phyloP scores from a whole-genome alignment of 2,888 invertebrate species.

The Lydus trimaculatus region DNA sequence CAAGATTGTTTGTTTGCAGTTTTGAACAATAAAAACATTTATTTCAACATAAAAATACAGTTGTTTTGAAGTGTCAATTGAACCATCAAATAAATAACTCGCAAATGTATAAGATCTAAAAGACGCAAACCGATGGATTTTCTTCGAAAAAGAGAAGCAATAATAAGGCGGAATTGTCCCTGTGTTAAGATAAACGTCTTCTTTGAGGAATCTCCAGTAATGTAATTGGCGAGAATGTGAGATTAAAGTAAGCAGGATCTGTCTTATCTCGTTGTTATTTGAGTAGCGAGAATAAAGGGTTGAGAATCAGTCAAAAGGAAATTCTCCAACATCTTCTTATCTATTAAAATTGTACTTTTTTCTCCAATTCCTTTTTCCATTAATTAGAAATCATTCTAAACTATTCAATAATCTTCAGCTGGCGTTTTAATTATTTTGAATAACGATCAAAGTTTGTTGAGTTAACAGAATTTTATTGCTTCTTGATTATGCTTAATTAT shows the following conservation, averaged over 20 bases:
- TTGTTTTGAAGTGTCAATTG: not conserved
- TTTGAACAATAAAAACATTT: not conserved
- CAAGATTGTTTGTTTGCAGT: not conserved
- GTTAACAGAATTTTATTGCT: slow-evolving; percentile 5
- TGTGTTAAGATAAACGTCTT: slow-evolving; percentile 31
- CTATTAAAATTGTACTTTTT: no score
- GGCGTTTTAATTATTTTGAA: not conserved
- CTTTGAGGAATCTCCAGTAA: slow-evolving; percentile 23
- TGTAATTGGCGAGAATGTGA: slow-evolving; percentile 27
- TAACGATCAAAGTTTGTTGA: slow-evolving; percentile 19
- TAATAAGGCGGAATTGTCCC: not conserved
- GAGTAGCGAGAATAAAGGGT: slow-evolving; percentile 19
- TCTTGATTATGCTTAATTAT: slow-evolving; percentile 6
- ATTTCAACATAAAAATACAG: not conserved
- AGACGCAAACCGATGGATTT: not conserved
- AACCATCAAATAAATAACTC: not conserved
- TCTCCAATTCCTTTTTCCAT: not conserved
- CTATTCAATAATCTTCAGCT: not conserved
- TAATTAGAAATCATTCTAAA: not conserved
- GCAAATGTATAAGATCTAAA: not conserved
- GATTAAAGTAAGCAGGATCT: slow-evolving; percentile 28
- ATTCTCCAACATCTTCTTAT: not conserved
- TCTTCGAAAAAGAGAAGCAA: not conserved
- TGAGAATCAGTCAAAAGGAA: not conserved
- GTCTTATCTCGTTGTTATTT: slow-evolving; percentile 30